Conservation (phyloP, 2,888 invertebrate genomes). For the Chorisops tibialis region DNA sequence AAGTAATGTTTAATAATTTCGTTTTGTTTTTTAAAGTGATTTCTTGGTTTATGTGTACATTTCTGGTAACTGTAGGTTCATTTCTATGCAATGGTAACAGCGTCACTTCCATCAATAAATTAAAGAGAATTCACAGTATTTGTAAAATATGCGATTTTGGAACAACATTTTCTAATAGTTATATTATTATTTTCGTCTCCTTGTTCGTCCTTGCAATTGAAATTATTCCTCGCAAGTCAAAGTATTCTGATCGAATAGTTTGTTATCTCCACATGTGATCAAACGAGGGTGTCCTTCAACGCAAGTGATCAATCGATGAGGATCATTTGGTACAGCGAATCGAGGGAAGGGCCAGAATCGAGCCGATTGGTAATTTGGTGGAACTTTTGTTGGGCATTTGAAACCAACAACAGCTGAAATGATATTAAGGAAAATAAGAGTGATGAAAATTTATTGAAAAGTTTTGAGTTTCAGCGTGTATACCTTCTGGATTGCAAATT, state of each 20-base stretch:
- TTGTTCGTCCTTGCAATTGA: too few species aligned
- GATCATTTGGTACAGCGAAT: constrained; percentile 83
- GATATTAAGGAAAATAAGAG: neutral
- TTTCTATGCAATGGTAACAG: too few species aligned
- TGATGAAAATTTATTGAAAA: neutral
- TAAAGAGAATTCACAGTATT: too few species aligned
- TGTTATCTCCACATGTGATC: constrained; percentile 82
- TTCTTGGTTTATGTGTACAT: too few species aligned
- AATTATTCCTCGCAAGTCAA: constrained; percentile 73
- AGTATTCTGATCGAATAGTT: constrained; percentile 78
- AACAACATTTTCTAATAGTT: too few species aligned
- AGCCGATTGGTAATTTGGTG: constrained; percentile 74
- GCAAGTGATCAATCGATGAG: constrained; percentile 83
- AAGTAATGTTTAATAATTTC: too few species aligned
- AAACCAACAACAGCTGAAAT: constrained; percentile 79
- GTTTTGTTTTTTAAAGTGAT: too few species aligned
- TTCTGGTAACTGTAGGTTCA: too few species aligned
- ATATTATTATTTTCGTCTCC: too few species aligned
- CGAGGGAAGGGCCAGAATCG: constrained; percentile 92
- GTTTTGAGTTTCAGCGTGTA: constrained; percentile 9
- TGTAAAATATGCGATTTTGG: too few species aligned
- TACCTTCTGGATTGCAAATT: constrained; percentile 86
- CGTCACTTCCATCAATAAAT: too few species aligned
- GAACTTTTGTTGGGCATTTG: constrained; percentile 84
- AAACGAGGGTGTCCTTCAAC: constrained; percentile 86